These are phyloP conservation scores for Mesoclemmys tuberculata DNA, from an alignment of 2,113 vertebrate species.

Conservation along the genomic window DNA sequence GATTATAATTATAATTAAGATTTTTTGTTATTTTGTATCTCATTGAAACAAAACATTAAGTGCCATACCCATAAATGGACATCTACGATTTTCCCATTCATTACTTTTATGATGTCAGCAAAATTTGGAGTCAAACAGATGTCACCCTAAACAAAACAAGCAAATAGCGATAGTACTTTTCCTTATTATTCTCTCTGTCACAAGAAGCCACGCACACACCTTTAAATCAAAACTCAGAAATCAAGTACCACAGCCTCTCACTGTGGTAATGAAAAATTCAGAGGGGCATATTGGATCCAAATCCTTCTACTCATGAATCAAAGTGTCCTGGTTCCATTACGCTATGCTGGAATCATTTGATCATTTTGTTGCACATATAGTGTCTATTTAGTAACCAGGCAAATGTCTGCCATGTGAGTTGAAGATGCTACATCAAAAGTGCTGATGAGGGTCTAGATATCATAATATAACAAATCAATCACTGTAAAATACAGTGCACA, in stretches of 20 bases:
- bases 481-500: neutral
- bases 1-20: neutral
- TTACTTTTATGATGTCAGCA: neutral
- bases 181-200: neutral
- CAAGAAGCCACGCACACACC: neutral
- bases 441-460: accelerated
- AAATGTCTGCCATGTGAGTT: neutral
- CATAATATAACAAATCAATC: neutral
- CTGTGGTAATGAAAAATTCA: neutral
- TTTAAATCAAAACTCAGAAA: neutral
- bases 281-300: neutral
- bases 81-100: neutral
- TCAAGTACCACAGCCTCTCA: neutral
- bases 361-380: neutral
- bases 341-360: neutral
- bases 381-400: neutral
- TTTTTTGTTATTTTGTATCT: neutral
- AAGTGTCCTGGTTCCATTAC: neutral
- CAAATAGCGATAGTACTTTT: neutral
- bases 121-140: neutral
- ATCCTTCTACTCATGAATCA: neutral
- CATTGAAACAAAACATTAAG: neutral
- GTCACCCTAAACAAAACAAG: neutral
- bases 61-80: neutral
- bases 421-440: neutral